Conservation (phyloP, 2,113 vertebrate species). For the Recurvirostra avosetta region DNA sequence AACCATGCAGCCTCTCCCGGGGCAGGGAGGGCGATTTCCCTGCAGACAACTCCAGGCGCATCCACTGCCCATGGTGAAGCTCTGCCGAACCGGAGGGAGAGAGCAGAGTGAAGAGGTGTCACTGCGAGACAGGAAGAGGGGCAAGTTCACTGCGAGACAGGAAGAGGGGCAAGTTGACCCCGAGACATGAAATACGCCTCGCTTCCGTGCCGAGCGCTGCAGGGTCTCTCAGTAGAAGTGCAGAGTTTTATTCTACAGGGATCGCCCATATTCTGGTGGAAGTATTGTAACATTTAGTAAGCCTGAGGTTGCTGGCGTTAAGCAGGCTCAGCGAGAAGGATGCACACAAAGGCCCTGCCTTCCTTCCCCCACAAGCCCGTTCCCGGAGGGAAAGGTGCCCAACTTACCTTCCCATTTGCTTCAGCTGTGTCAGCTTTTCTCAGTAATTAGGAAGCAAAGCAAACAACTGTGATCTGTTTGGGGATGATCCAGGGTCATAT, state of each 20-base stretch:
- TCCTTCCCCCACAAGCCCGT: background rate
- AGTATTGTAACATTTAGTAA: background rate
- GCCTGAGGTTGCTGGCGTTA: background rate
- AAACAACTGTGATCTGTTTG: background rate
- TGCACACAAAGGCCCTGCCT: background rate
- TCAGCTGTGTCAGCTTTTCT: conserved; percentile 9
- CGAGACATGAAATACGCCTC: background rate
- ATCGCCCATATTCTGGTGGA: background rate
- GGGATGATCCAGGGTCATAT: background rate
- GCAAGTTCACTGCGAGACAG: background rate
- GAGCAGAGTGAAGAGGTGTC: background rate
- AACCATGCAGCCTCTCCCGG: background rate
- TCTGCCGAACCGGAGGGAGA: background rate
- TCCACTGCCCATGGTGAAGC: background rate
- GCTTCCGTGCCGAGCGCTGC: accelerated
- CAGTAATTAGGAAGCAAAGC: conserved; percentile 6
- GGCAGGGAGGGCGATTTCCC: background rate
- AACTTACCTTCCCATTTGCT: background rate
- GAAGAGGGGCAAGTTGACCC: background rate
- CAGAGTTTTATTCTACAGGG: background rate
- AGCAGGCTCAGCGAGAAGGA: background rate
- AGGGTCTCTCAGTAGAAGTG: background rate
- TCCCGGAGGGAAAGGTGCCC: background rate
- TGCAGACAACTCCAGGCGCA: background rate
- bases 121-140: accelerated